Percentiles rank a stretch among this genome's conserved stretches.
phyloP scores from a whole-genome alignment of 2,113 vertebrate genomes.

The Carollia perspicillata region DNA sequence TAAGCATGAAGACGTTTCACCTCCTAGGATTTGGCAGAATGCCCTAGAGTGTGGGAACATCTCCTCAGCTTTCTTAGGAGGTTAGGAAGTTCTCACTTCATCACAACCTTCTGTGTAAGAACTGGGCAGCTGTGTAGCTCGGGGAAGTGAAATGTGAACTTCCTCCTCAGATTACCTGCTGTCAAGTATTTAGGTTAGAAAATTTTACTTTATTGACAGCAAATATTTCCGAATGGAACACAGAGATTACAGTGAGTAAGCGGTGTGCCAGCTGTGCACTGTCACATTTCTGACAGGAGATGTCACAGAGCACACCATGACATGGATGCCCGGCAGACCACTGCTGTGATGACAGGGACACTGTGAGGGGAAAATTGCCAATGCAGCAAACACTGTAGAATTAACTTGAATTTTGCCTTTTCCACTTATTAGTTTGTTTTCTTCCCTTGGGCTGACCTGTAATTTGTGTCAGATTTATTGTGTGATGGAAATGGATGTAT shows the following conservation, averaged over 20 bases:
- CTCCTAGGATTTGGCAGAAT: neutral
- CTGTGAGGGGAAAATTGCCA: no score
- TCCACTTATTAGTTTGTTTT: neutral
- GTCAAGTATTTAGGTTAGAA: neutral
- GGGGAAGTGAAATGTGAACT: neutral
- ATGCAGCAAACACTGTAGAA: neutral
- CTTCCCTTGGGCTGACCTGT: neutral
- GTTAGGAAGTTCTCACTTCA: neutral
- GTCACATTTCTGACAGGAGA: neutral
- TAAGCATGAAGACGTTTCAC: neutral
- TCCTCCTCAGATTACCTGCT: neutral
- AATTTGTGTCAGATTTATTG: neutral
- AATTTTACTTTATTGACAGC: neutral
- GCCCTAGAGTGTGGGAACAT: no score
- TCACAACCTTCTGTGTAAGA: neutral
- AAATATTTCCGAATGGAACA: neutral
- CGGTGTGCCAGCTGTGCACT: neutral
- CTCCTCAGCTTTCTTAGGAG: neutral
- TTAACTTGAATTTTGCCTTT: neutral
- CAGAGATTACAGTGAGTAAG: neutral
- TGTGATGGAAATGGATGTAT: neutral
- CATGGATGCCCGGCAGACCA: fast-evolving
- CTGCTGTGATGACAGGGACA: neutral
- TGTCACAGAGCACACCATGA: neutral
- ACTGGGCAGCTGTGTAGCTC: neutral